Evolutionary conservation across 23 tunicate genomes (phyloP).

Genomic region (Ascidia mentula): DNA sequence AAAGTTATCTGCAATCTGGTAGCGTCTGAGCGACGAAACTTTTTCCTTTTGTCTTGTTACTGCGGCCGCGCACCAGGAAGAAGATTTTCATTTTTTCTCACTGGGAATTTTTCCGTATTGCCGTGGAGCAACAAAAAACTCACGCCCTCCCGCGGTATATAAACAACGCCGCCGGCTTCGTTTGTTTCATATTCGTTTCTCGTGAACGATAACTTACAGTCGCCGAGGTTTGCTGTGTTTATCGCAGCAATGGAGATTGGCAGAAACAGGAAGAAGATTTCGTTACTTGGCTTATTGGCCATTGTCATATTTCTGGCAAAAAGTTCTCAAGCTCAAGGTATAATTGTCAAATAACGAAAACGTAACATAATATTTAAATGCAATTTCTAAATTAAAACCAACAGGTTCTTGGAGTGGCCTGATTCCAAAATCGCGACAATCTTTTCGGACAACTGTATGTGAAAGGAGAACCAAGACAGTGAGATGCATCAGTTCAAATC

Average conservation of each 20-base stretch:
- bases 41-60: neutral
- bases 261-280: neutral
- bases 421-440: constrained; percentile 22
- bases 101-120: neutral
- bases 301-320: neutral
- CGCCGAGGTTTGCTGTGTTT: neutral
- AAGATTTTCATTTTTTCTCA: neutral
- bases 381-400: neutral
- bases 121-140: neutral
- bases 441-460: constrained; percentile 25
- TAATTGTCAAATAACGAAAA: no score
- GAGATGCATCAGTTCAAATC: neutral
- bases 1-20: no score
- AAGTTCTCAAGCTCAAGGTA: neutral
- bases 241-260: neutral
- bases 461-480: constrained; percentile 30
- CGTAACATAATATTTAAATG: no score
- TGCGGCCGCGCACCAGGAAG: neutral
- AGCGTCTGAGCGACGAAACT: neutral
- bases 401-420: constrained; percentile 15
- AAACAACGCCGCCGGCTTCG: neutral
- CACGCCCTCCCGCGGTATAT: neutral
- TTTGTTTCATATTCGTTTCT: neutral
- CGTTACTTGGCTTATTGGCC: neutral
- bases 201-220: neutral